phyloP scores from a whole-genome alignment of 2,888 invertebrate species.

The Flabesymbios commensalis region DNA sequence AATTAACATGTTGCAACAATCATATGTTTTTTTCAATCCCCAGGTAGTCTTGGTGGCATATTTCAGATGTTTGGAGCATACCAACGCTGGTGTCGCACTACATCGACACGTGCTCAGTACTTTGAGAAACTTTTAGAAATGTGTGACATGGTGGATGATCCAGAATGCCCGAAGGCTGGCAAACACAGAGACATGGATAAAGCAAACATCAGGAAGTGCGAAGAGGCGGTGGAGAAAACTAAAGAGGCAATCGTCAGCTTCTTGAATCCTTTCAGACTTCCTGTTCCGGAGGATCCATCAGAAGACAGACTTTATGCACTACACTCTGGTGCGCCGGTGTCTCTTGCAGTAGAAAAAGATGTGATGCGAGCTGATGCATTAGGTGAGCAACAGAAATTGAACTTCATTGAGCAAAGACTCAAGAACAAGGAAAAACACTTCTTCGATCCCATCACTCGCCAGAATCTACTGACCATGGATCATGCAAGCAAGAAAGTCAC shows the following conservation, averaged over 20 bases:
- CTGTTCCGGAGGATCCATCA: constrained; percentile 10
- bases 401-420: constrained; percentile 10
- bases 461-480: constrained; percentile 16
- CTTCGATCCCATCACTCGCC: constrained; percentile 16
- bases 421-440: constrained; percentile 6
- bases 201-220: constrained; percentile 21
- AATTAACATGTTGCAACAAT: too few species aligned
- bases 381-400: constrained; percentile 1
- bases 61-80: too few species aligned
- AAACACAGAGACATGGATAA: constrained; percentile 11
- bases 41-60: too few species aligned
- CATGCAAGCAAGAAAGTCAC: constrained; percentile 15
- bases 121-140: too few species aligned
- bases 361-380: constrained; percentile 10
- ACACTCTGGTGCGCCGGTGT: constrained; percentile 20
- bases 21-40: too few species aligned
- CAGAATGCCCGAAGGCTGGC: constrained; percentile 4
- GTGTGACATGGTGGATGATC: constrained; percentile 9
- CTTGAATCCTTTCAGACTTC: constrained; percentile 23
- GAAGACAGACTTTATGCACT: constrained; percentile 24
- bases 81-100: too few species aligned
- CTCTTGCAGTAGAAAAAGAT: constrained; percentile 10
- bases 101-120: too few species aligned
- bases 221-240: constrained; percentile 15
- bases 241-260: constrained; percentile 20